Percentiles rank a stretch among this genome's conserved stretches.
Evolutionary conservation across 2,797 vertebrate genomes (phyloP).

Genomic region (Myotis findleyi): DNA sequence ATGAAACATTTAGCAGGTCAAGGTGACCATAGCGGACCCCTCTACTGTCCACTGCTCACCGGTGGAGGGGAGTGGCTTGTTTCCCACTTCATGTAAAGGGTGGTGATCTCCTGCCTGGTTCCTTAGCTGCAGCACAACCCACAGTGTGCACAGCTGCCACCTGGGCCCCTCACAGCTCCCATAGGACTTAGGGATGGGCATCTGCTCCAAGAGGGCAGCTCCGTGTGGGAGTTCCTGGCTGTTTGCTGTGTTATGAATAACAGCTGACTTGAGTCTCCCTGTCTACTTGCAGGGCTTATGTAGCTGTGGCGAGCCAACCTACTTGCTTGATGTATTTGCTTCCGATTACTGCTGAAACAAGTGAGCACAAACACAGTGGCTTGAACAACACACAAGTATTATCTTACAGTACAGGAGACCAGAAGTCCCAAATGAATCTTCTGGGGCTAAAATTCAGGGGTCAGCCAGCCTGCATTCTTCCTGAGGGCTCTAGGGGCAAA

Average conservation of each 20-base stretch:
- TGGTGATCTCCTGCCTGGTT: neutral
- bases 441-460: neutral
- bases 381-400: neutral
- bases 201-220: neutral
- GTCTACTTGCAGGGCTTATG: neutral
- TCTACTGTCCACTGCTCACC: neutral
- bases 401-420: neutral
- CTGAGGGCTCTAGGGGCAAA: neutral
- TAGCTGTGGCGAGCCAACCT: neutral
- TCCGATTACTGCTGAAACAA: neutral
- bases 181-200: neutral
- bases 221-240: neutral
- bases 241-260: neutral
- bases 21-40: fast-evolving
- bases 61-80: neutral
- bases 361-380: neutral
- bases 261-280: neutral
- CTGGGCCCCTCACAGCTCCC: neutral
- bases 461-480: neutral
- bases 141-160: neutral
- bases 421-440: neutral
- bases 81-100: neutral
- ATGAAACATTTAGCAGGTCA: neutral
- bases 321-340: neutral
- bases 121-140: neutral